Conservation (phyloP, 2,888 invertebrate genomes). For the Habrosyne pyritoides region DNA sequence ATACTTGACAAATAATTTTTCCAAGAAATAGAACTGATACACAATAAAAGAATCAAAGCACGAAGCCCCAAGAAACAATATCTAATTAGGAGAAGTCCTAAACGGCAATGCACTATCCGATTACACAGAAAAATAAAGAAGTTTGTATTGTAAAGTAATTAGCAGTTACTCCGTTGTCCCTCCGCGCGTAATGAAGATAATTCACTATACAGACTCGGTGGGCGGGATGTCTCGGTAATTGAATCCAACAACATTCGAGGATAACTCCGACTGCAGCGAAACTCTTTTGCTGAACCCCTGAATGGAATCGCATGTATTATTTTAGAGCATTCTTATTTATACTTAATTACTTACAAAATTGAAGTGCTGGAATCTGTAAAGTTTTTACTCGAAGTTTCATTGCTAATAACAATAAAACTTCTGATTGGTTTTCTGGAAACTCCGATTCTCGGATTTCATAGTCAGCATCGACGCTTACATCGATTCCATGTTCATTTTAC, state of each 20-base stretch:
- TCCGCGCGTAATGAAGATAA: slow-evolving; percentile 59
- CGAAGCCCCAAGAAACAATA: neutral
- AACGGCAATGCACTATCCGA: slow-evolving; percentile 10
- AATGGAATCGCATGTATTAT: neutral
- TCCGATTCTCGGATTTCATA: neutral
- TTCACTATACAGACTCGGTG: slow-evolving; percentile 52
- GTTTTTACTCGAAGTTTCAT: neutral
- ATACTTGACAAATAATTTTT: too few relatives aligned
- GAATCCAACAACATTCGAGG: slow-evolving; percentile 56
- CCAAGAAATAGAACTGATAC: neutral
- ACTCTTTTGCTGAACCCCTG: slow-evolving; percentile 37
- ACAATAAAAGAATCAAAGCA: neutral
- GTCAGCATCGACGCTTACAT: neutral
- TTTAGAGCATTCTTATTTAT: neutral
- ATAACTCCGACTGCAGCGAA: slow-evolving; percentile 50
- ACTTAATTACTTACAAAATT: neutral
- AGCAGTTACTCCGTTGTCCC: slow-evolving; percentile 50
- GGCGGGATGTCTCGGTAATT: slow-evolving; percentile 51
- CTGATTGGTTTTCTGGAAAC: slow-evolving; percentile 5
- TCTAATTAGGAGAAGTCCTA: neutral
- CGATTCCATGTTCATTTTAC: neutral
- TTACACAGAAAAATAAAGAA: slow-evolving; percentile 24
- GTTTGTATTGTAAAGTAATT: slow-evolving; percentile 57
- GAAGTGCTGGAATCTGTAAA: neutral
- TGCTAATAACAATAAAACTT: neutral